phyloP scores from a whole-genome alignment of 2,888 invertebrate genomes.

The Caenorhabditis plicata region DNA sequence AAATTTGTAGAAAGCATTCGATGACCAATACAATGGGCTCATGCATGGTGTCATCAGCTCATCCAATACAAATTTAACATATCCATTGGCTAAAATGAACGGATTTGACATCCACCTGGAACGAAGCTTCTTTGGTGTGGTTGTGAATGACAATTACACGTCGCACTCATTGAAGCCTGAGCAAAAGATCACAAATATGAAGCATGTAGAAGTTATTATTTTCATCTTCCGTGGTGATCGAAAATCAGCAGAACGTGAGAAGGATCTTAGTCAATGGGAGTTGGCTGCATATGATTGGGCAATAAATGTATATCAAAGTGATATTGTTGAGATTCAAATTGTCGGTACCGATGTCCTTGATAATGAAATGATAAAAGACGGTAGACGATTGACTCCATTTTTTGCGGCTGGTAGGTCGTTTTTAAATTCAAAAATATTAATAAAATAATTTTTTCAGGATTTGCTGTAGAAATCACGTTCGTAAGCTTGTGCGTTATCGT shows the following conservation, averaged over 20 bases:
- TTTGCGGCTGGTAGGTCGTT: conserved; percentile 54
- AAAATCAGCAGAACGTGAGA: conserved; percentile 40
- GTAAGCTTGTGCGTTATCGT: conserved; percentile 53
- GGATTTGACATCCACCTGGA: conserved; percentile 60
- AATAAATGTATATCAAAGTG: conserved; percentile 40
- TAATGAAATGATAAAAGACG: conserved; percentile 62
- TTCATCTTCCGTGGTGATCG: conserved; percentile 63
- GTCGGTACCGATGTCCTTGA: conserved; percentile 63
- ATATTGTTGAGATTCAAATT: conserved; percentile 49
- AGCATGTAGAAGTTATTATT: conserved; percentile 57
- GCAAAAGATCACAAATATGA: conserved; percentile 57
- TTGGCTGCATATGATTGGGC: conserved; percentile 53
- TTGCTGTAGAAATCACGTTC: conserved; percentile 58
- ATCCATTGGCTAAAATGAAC: conserved; percentile 51
- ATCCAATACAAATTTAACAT: conserved; percentile 39
- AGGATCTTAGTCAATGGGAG: conserved; percentile 58
- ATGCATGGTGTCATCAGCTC: conserved; percentile 12
- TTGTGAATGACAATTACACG: conserved; percentile 26
- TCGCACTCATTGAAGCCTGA: conserved; percentile 20
- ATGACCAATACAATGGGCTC: conserved; percentile 31
- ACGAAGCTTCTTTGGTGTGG: conserved; percentile 54
- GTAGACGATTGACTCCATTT: conserved; percentile 58
- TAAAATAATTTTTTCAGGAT: conserved; percentile 28
- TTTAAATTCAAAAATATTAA: neutral
- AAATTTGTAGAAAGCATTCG: conserved; percentile 37